Evolutionary conservation across 1,140 invertebrate species (phyloP).

Genomic region (Pseudomyrmex pallidus): DNA sequence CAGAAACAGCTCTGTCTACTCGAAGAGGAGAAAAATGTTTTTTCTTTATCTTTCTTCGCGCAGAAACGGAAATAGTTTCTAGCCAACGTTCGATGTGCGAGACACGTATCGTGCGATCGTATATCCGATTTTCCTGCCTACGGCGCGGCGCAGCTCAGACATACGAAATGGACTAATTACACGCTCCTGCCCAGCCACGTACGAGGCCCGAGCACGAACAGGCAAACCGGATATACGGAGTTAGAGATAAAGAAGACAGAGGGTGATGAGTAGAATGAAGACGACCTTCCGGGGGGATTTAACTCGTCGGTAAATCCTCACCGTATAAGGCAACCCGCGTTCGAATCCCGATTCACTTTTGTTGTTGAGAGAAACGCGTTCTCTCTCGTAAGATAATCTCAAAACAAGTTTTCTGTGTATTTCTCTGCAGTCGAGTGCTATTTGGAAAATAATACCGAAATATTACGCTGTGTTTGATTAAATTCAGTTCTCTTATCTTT

Average conservation of each 20-base stretch:
- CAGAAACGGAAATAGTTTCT: neutral
- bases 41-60: neutral
- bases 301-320: slow-evolving; percentile 63
- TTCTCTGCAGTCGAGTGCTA: neutral
- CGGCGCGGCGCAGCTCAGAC: neutral
- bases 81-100: neutral
- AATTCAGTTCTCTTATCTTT: neutral
- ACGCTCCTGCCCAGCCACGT: slow-evolving; percentile 31
- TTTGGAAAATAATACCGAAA: neutral
- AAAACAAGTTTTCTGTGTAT: neutral
- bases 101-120: neutral
- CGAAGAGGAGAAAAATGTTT: neutral
- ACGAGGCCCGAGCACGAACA: slow-evolving; percentile 14
- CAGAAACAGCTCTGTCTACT: neutral
- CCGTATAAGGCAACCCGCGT: slow-evolving; percentile 37
- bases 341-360: slow-evolving; percentile 19
- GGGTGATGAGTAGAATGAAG: slow-evolving; percentile 68
- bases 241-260: slow-evolving; percentile 60
- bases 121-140: slow-evolving; percentile 21
- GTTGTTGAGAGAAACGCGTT: too few relatives aligned
- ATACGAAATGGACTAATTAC: slow-evolving; percentile 52
- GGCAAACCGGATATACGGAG: slow-evolving; percentile 45
- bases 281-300: slow-evolving; percentile 71
- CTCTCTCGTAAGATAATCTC: neutral
- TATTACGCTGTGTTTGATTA: neutral